These are phyloP conservation scores for Salvator merianae DNA, from an alignment of 2,113 vertebrate species.

Conservation along the genomic window DNA sequence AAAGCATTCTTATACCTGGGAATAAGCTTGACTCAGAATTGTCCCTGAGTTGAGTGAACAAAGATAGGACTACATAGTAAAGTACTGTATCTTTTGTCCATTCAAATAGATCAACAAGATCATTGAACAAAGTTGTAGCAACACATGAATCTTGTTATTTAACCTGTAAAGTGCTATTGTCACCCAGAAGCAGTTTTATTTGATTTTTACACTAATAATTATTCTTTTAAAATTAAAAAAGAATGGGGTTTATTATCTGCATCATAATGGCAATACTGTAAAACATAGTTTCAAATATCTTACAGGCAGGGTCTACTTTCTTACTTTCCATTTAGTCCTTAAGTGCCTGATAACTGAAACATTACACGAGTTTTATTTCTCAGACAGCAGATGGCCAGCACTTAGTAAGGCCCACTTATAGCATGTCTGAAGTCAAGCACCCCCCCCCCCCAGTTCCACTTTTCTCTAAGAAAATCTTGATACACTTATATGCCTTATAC, in stretches of 20 bases:
- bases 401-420: not conserved
- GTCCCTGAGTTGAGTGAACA: not conserved
- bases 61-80: not conserved
- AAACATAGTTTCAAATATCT: not conserved
- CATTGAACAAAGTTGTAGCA: not conserved
- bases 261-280: conserved; percentile 1
- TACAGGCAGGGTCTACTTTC: not conserved
- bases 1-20: not conserved
- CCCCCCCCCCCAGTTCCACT: not conserved
- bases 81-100: too few species aligned
- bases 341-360: not conserved
- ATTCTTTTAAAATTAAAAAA: not conserved
- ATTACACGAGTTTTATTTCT: not conserved
- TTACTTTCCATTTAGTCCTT: not conserved
- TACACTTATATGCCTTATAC: not conserved
- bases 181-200: not conserved
- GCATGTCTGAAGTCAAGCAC: not conserved
- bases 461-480: not conserved
- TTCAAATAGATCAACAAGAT: not conserved
- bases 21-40: not conserved
- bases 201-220: not conserved
- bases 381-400: not conserved
- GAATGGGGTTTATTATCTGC: not conserved
- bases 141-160: not conserved
- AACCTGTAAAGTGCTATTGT: not conserved